phyloP scores from a whole-genome alignment of 1,140 invertebrate genomes.

The Apocrypta bakeri region DNA sequence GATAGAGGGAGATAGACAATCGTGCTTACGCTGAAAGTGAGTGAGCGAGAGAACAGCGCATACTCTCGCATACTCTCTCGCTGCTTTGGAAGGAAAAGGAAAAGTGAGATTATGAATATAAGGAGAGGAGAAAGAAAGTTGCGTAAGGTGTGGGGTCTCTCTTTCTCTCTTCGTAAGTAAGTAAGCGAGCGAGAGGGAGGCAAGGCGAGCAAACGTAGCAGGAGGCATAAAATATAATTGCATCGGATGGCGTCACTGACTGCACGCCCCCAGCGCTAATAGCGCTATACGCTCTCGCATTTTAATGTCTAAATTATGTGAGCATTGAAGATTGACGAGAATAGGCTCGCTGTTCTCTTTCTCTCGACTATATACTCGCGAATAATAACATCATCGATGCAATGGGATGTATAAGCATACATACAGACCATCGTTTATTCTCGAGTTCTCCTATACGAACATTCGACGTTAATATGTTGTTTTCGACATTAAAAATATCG shows the following conservation, averaged over 20 bases:
- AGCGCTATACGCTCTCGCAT: constrained; percentile 68
- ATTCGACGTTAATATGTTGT: neutral
- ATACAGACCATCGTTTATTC: neutral
- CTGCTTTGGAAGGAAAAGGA: constrained; percentile 42
- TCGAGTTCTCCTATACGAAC: neutral
- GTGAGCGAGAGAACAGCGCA: constrained; percentile 11
- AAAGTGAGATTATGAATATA: constrained; percentile 56
- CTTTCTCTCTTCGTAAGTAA: neutral
- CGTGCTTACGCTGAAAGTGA: neutral
- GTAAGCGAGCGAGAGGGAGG: constrained; percentile 14
- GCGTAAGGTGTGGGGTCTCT: neutral
- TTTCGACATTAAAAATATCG: neutral
- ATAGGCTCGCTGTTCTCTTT: constrained; percentile 26
- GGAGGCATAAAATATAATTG: constrained; percentile 75
- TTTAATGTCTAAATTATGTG: constrained; percentile 75
- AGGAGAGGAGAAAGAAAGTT: constrained; percentile 53
- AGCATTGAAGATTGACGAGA: constrained; percentile 68
- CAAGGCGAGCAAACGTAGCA: constrained; percentile 62
- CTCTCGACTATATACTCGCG: constrained; percentile 21
- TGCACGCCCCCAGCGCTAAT: constrained; percentile 67
- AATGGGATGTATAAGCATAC: too few relatives aligned
- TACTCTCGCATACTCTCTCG: neutral
- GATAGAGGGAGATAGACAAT: constrained; percentile 45
- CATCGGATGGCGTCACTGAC: constrained; percentile 71
- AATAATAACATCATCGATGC: constrained; percentile 23